A percentile compares a stretch with the other conserved stretches of the same genome.
These are phyloP conservation scores for Xiphophorus maculatus DNA, from an alignment of 2,113 vertebrate genomes.

Conservation along the genomic window DNA sequence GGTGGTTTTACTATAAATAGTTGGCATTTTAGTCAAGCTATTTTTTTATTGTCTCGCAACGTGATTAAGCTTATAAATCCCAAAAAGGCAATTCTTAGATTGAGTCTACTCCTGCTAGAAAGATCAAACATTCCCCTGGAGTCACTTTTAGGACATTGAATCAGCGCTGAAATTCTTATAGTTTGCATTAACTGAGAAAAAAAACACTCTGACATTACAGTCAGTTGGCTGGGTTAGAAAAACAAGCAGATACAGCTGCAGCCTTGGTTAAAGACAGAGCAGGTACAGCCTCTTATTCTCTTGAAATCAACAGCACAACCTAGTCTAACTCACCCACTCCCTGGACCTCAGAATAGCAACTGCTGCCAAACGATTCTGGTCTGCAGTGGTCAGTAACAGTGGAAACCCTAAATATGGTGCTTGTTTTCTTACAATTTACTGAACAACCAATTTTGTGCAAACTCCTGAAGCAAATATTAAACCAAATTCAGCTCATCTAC, in stretches of 20 bases:
- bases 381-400: conserved; percentile 65
- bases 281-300: conserved; percentile 35
- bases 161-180: conserved; percentile 14
- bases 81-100: not conserved
- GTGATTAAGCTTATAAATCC: not conserved
- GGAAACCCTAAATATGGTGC: not conserved
- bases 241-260: conserved; percentile 60
- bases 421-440: not conserved
- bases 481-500: not conserved
- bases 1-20: not conserved
- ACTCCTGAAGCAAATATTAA: conserved; percentile 5
- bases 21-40: not conserved
- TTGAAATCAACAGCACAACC: conserved; percentile 33
- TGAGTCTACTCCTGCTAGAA: conserved; percentile 15
- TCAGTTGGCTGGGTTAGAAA: conserved; percentile 54
- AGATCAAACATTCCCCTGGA: conserved; percentile 9
- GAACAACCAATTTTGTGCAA: not conserved
- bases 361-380: conserved; percentile 66
- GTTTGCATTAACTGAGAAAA: conserved; percentile 14
- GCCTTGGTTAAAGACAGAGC: conserved; percentile 55
- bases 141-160: conserved; percentile 13
- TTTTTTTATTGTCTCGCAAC: not conserved
- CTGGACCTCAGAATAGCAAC: conserved; percentile 67
- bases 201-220: conserved; percentile 18
- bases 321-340: conserved; percentile 76